phyloP scores from a whole-genome alignment of 2,888 invertebrate species.

The Ctenicera cuprea region DNA sequence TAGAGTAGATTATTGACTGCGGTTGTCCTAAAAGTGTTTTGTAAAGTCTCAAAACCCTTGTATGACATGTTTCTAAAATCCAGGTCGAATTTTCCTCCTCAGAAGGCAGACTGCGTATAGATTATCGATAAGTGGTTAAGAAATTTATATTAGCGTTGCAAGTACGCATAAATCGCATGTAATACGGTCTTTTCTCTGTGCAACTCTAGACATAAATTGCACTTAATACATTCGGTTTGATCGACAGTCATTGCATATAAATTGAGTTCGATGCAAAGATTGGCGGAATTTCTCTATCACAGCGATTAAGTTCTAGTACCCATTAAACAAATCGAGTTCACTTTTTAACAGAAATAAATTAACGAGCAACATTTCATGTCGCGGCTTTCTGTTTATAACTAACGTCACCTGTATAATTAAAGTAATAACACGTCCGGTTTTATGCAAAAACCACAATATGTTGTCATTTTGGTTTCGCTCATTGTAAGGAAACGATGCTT shows the following conservation, averaged over 20 bases:
- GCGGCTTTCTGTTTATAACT: too few species aligned
- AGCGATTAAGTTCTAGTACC: too few species aligned
- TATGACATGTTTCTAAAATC: too few species aligned
- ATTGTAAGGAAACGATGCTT: neutral
- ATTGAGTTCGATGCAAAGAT: neutral
- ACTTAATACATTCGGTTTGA: neutral
- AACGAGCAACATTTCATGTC: neutral
- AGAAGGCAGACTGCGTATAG: neutral
- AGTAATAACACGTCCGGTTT: neutral
- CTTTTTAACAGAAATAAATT: neutral
- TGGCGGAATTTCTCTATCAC: neutral
- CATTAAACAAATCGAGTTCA: neutral
- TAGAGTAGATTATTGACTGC: too few species aligned
- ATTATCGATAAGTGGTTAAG: neutral
- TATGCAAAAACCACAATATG: neutral
- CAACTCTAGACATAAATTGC: neutral
- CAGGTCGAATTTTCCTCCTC: neutral
- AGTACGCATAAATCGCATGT: neutral
- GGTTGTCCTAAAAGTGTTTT: too few species aligned
- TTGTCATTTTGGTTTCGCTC: neutral
- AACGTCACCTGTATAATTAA: neutral
- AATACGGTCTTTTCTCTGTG: neutral
- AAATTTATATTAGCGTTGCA: conserved; percentile 2
- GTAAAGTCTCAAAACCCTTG: too few species aligned
- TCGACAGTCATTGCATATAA: neutral